Conservation (phyloP, 1,140 invertebrate genomes). For the Teleogryllus occipitalis region DNA sequence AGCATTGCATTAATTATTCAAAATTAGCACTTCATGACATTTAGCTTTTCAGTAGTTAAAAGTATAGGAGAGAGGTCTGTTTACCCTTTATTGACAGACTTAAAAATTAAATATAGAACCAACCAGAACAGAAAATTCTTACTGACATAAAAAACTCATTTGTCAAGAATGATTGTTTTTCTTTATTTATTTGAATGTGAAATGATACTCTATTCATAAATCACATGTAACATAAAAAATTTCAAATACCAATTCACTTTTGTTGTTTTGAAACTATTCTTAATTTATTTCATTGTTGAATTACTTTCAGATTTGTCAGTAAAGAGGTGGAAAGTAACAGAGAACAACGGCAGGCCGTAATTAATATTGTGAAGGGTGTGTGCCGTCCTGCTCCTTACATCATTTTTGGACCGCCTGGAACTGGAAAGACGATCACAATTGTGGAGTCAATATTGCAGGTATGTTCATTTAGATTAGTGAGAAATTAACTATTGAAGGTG, state of each 20-base stretch:
- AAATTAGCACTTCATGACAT: no score
- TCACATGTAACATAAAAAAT: background rate
- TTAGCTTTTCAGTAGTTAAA: no score
- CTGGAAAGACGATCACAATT: slow-evolving; percentile 72
- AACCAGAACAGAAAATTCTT: no score
- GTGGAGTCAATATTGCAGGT: slow-evolving; percentile 61
- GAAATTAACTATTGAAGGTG: no score
- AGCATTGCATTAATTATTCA: no score
- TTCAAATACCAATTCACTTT: background rate
- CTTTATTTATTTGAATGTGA: no score
- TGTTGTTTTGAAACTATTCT: background rate
- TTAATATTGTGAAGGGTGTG: slow-evolving; percentile 48
- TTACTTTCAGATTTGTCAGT: slow-evolving; percentile 17
- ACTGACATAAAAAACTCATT: no score
- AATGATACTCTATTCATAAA: no score
- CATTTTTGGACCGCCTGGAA: slow-evolving; percentile 71
- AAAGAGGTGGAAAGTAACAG: slow-evolving; percentile 39
- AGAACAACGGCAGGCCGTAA: slow-evolving; percentile 55
- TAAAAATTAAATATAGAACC: no score
- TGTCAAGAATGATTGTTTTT: no score
- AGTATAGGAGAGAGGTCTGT: no score
- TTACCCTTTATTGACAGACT: no score
- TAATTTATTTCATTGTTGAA: slow-evolving; percentile 5
- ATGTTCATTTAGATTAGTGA: background rate
- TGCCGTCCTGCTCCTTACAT: slow-evolving; percentile 60